These are phyloP conservation scores for Cochlearius cochlearius DNA, from an alignment of 2,113 vertebrate genomes.

Conservation along the genomic window DNA sequence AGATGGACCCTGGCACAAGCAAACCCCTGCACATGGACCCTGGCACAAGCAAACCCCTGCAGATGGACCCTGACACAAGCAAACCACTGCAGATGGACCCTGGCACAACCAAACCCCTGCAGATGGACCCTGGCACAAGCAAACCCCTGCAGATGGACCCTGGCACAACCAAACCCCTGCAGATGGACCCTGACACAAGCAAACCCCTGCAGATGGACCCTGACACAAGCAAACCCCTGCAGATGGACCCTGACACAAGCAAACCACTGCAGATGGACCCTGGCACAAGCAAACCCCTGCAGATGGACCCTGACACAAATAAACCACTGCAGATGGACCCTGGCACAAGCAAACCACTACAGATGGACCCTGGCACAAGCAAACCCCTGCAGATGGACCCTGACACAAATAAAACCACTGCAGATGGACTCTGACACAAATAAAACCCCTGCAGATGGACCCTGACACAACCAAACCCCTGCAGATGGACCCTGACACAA, in stretches of 20 bases:
- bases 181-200: background rate
- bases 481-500: background rate
- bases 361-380: too few species aligned
- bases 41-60: too few species aligned
- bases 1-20: background rate
- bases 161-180: too few species aligned
- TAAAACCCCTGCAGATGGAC: background rate
- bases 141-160: background rate
- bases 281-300: background rate
- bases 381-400: background rate
- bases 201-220: background rate
- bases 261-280: background rate
- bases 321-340: background rate
- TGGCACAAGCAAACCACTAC: background rate
- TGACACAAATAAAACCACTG: background rate
- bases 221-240: too few species aligned
- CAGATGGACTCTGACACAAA: slow-evolving; percentile 18
- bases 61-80: background rate
- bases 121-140: background rate
- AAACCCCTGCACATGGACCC: background rate
- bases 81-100: background rate
- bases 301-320: background rate
- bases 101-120: too few species aligned
- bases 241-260: background rate
- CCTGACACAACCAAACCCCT: background rate